phyloP scores from a whole-genome alignment of 2,113 vertebrate species.

The Oxyura jamaicensis region DNA sequence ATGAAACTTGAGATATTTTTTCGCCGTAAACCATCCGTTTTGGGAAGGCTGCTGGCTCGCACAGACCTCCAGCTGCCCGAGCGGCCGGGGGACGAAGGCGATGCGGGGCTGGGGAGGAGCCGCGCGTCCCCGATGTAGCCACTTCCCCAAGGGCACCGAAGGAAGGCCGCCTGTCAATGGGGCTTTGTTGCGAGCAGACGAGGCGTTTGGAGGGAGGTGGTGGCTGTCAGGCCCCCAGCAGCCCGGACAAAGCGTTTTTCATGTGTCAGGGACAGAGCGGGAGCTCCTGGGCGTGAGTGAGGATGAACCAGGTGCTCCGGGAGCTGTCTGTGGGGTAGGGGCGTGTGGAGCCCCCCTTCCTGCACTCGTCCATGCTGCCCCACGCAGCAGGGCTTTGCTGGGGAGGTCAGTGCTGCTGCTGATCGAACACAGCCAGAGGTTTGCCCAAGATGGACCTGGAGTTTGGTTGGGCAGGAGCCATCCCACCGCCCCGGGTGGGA shows the following conservation, averaged over 20 bases:
- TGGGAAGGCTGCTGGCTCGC: background rate
- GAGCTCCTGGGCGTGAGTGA: background rate
- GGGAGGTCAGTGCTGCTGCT: background rate
- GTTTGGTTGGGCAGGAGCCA: background rate
- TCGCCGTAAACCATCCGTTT: accelerated
- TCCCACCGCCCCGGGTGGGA: accelerated
- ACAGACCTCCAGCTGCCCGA: too few relatives aligned
- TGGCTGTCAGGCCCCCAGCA: background rate
- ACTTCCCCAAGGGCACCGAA: background rate
- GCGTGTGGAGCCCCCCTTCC: too few relatives aligned
- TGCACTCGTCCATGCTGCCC: background rate
- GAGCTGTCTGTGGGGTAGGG: background rate
- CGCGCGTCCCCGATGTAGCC: background rate
- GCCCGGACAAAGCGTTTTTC: background rate
- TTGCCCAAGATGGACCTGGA: accelerated
- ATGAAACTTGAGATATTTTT: background rate
- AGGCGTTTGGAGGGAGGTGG: background rate
- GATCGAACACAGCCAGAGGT: background rate
- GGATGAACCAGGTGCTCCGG: background rate
- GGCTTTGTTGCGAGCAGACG: background rate
- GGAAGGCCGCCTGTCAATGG: background rate
- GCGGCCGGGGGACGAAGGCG: background rate
- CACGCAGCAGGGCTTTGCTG: background rate
- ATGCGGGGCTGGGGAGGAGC: background rate
- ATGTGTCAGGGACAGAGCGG: accelerated